phyloP scores from a whole-genome alignment of 2,888 invertebrate genomes.

The Epistrophella euchroma region DNA sequence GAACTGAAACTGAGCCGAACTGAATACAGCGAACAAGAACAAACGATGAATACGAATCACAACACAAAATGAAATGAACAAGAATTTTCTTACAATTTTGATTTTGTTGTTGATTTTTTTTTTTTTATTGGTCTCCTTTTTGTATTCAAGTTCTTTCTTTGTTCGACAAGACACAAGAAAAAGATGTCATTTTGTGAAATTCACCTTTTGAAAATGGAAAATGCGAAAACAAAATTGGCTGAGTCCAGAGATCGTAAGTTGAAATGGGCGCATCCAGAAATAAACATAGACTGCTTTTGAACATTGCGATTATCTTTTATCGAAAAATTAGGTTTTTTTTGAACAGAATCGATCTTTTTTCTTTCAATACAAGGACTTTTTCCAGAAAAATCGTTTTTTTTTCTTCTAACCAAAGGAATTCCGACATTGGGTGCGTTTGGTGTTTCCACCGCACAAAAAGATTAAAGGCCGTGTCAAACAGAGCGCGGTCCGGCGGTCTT shows the following conservation, averaged over 20 bases:
- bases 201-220: not conserved
- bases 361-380: too few species aligned
- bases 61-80: not conserved
- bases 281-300: too few species aligned
- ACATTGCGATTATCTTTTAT: too few species aligned
- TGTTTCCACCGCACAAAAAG: too few species aligned
- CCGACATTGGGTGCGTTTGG: too few species aligned
- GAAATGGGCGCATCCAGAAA: not conserved
- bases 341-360: too few species aligned
- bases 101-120: not conserved
- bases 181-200: constrained; percentile 1
- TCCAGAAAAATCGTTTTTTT: too few species aligned
- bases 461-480: too few species aligned
- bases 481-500: too few species aligned
- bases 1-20: constrained; percentile 7
- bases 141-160: constrained; percentile 14
- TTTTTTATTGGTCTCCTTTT: constrained; percentile 12
- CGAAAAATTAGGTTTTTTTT: too few species aligned
- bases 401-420: too few species aligned
- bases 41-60: constrained; percentile 9
- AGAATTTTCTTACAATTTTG: not conserved
- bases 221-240: not conserved
- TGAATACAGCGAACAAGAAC: not conserved
- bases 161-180: constrained; percentile 2
- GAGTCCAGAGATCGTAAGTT: not conserved